Evolutionary conservation across 2,888 invertebrate species (phyloP).

Genomic region (Drosophila colorata): DNA sequence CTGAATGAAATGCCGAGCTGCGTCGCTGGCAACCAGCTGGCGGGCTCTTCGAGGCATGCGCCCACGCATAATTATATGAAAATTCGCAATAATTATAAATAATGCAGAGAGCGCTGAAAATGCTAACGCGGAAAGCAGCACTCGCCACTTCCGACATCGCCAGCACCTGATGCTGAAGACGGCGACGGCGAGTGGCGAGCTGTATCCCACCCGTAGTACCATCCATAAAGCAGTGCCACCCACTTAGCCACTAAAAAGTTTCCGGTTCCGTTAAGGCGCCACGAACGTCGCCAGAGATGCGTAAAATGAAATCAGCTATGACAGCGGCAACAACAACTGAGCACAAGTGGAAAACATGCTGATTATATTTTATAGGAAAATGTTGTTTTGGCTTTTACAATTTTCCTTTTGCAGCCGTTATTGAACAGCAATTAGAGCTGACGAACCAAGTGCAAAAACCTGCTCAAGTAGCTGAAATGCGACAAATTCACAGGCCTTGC

Average conservation of each 20-base stretch:
- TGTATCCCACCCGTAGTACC: conserved; percentile 8
- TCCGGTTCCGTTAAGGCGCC: conserved; percentile 53
- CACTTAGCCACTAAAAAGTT: conserved; percentile 53
- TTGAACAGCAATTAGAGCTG: conserved; percentile 68
- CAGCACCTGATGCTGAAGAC: conserved; percentile 34
- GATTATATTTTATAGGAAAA: conserved; percentile 42
- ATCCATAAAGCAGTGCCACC: conserved; percentile 6
- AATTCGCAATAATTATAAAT: conserved; percentile 79
- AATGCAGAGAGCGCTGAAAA: conserved; percentile 60
- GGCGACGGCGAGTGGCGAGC: conserved; percentile 14
- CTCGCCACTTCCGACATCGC: conserved; percentile 67
- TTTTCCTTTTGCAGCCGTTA: conserved; percentile 25
- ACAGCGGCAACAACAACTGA: conserved; percentile 34
- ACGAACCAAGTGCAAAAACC: conserved; percentile 63
- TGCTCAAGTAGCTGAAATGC: conserved; percentile 60
- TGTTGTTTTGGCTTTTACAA: conserved; percentile 25
- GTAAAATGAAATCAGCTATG: conserved; percentile 58
- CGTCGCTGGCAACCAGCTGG: conserved; percentile 21
- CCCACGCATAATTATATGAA: conserved; percentile 77
- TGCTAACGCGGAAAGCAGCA: conserved; percentile 42
- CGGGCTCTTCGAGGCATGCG: conserved; percentile 46
- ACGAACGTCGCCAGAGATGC: conserved; percentile 23
- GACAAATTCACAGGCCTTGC: conserved; percentile 5
- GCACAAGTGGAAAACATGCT: conserved; percentile 20
- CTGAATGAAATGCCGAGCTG: conserved; percentile 39